Percentiles rank a stretch among this genome's conserved stretches.
Conservation (phyloP, 2,797 vertebrate species). For the Cyprinella venusta region DNA sequence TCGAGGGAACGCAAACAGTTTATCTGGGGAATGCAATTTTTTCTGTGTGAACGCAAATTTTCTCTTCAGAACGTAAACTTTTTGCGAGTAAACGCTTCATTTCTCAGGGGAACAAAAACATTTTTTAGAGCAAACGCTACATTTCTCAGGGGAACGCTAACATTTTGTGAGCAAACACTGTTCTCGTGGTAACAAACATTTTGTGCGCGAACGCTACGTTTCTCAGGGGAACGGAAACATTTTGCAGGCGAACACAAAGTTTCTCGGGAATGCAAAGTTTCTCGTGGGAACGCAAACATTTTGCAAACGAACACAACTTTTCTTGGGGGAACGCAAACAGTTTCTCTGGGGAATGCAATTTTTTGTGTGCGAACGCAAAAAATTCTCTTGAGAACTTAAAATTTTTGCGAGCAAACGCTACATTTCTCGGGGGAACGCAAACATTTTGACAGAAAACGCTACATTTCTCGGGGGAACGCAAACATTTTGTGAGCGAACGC, state of each 20-base stretch:
- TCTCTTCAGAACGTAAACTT: neutral
- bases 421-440: neutral
- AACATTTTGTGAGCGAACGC: accelerated
- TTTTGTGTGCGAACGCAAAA: neutral
- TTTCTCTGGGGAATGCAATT: no score
- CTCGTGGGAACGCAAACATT: no score
- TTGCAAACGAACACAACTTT: no score
- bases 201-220: neutral
- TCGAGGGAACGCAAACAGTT: no score
- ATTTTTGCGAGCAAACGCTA: neutral
- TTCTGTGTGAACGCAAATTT: neutral
- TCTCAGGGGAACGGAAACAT: neutral
- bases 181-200: neutral
- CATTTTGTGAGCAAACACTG: accelerated
- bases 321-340: no score
- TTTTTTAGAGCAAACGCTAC: neutral
- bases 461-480: neutral
- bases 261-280: no score
- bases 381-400: neutral
- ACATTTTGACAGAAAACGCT: neutral
- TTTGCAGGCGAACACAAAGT: neutral
- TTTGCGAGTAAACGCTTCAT: neutral
- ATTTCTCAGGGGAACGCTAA: no score
- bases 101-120: neutral
- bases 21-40: no score